Conservation (phyloP, 2,113 vertebrate species). For the Xiphophorus couchianus region DNA sequence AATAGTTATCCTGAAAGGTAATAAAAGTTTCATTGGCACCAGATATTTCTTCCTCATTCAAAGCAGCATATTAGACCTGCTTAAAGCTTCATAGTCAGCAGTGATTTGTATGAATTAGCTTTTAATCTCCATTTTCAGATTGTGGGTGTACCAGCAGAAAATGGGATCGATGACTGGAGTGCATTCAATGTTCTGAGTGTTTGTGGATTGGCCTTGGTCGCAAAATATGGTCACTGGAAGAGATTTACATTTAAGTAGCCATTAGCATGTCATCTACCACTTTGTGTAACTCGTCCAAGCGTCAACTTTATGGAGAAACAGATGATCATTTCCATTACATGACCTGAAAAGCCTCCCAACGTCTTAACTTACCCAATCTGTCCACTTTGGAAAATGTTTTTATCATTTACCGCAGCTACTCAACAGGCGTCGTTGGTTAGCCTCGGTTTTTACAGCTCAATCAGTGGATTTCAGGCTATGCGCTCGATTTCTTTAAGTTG, state of each 20-base stretch:
- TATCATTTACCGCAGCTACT: background rate
- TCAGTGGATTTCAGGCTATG: too few species aligned
- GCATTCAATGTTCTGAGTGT: slow-evolving; percentile 60
- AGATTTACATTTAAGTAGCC: slow-evolving; percentile 57
- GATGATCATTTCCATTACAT: slow-evolving; percentile 36
- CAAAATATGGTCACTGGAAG: slow-evolving; percentile 28
- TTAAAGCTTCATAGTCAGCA: too few species aligned
- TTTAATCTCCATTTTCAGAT: background rate
- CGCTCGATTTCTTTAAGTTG: too few species aligned
- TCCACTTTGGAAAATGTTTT: slow-evolving; percentile 15
- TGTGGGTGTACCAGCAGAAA: background rate
- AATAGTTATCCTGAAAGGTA: background rate
- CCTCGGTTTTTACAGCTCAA: too few species aligned
- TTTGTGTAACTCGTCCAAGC: slow-evolving; percentile 30
- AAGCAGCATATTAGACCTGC: background rate
- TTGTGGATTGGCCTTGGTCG: slow-evolving; percentile 17
- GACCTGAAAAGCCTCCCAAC: background rate
- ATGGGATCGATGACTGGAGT: slow-evolving; percentile 25
- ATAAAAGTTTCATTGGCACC: background rate
- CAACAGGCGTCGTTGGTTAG: too few species aligned
- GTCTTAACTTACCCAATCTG: too few species aligned
- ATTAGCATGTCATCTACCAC: slow-evolving; percentile 56
- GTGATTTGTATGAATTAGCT: too few species aligned
- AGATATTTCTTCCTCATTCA: background rate
- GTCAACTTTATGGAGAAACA: slow-evolving; percentile 30